These are phyloP conservation scores for Stenodera caucasica DNA, from an alignment of 2,888 invertebrate genomes.

Conservation along the genomic window DNA sequence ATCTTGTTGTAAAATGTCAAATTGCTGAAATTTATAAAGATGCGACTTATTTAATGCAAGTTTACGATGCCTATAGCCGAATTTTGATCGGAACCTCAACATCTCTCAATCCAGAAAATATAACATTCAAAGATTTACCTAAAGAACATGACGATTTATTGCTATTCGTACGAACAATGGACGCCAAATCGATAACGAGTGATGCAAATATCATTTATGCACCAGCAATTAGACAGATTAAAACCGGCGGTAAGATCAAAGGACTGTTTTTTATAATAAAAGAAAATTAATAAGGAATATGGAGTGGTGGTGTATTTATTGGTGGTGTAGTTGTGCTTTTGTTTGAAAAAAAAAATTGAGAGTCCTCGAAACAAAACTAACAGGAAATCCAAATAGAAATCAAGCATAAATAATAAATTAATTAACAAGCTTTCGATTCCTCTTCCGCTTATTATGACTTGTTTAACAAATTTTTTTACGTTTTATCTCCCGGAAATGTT, in stretches of 20 bases:
- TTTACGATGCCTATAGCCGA: constrained; percentile 59
- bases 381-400: too few species aligned
- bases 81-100: constrained; percentile 58
- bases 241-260: constrained; percentile 40
- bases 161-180: constrained; percentile 59
- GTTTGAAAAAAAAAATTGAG: too few species aligned
- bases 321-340: constrained; percentile 8
- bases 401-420: constrained; percentile 3
- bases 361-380: too few species aligned
- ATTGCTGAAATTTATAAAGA: constrained; percentile 47
- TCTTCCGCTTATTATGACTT: background rate
- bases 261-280: background rate
- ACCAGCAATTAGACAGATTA: constrained; percentile 39
- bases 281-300: background rate
- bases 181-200: constrained; percentile 57
- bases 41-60: constrained; percentile 59
- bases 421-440: background rate
- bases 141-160: constrained; percentile 53
- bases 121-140: constrained; percentile 57
- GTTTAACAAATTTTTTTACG: background rate
- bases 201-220: constrained; percentile 59
- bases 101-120: constrained; percentile 56
- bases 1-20: constrained; percentile 58
- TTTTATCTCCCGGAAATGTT: background rate
- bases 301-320: constrained; percentile 25